Base-by-base conservation (phyloP, 2,888 invertebrate species). In the Drosophila dives region DNA sequence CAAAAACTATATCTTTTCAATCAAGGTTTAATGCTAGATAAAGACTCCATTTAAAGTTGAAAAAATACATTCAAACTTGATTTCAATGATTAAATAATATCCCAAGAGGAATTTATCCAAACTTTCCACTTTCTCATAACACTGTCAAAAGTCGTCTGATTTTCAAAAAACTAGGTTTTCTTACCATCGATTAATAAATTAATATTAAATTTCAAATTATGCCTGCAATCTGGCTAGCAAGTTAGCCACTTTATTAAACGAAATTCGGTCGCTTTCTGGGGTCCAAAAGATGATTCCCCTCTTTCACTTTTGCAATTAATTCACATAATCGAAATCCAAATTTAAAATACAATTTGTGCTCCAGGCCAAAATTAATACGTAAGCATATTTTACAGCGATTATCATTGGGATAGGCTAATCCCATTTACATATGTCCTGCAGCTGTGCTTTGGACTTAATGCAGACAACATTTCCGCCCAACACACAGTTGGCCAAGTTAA, bases 401-500 rank as follows among this genome's bases (percentile, higher is more conserved):
- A 54, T 36, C 53, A 34, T 36, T 36, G n/a, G n/a, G n/a, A 34
- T 17, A 17, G 20, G 23, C 53, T 23, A 53, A 53, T 53, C 53
- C 5, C 34, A 36, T 54, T 54, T 23, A 6, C 53, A 54, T 54
- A 8, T 10, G 20, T 15, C 33, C 51, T 51, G 51, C 15, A 51
- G 51, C 51, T 20, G 20, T 23, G 0, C 45, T 45, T 45, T 15
- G 4, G 8, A 10, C 23, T 23, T 23, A 15, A 33, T 33, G 33
- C 33, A 33, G 8, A 23, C 33, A 23, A 53, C 53, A 53, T 53
- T 34, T 34, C 53, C 53, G 53, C 53, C 34, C 10, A 7, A 12
- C 36, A 12, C 36, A 34, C 40, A 32, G 20, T 40, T 56, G 71
- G 65, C 62, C 48, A 53, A 60, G 51, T 63, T 60, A 59, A 53